Conservation (phyloP, 2,888 invertebrate genomes). For the Fragum whitleyi region DNA sequence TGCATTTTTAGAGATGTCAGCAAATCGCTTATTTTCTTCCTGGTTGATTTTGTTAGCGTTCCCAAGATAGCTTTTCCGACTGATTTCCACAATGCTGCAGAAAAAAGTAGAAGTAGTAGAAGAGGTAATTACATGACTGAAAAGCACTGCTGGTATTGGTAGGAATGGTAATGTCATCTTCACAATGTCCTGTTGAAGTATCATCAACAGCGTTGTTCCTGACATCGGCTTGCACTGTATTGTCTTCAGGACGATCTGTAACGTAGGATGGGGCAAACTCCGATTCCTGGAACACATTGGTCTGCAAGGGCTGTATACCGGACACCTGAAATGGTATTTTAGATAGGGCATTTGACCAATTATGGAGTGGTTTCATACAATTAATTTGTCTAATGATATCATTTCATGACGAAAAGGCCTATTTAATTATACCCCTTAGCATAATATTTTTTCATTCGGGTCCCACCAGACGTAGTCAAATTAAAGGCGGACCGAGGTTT, state of each 20-base stretch:
- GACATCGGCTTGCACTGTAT: neutral
- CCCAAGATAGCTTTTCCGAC: neutral
- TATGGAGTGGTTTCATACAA: neutral
- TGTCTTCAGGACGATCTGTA: constrained; percentile 34
- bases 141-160: neutral
- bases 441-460: neutral
- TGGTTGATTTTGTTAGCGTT: neutral
- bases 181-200: neutral
- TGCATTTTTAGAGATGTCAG: neutral
- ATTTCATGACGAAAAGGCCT: neutral
- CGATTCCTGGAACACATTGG: constrained; percentile 29
- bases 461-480: no score
- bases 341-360: neutral
- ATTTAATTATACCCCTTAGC: neutral
- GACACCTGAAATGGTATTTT: constrained; percentile 33
- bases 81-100: neutral
- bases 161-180: neutral
- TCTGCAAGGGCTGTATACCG: constrained; percentile 35
- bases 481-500: no score
- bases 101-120: neutral
- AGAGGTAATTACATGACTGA: neutral
- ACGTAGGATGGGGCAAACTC: constrained; percentile 41
- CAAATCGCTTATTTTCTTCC: neutral
- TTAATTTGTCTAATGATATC: neutral
- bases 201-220: neutral